Conservation (phyloP, 2,888 invertebrate genomes). For the Diploptera punctata region DNA sequence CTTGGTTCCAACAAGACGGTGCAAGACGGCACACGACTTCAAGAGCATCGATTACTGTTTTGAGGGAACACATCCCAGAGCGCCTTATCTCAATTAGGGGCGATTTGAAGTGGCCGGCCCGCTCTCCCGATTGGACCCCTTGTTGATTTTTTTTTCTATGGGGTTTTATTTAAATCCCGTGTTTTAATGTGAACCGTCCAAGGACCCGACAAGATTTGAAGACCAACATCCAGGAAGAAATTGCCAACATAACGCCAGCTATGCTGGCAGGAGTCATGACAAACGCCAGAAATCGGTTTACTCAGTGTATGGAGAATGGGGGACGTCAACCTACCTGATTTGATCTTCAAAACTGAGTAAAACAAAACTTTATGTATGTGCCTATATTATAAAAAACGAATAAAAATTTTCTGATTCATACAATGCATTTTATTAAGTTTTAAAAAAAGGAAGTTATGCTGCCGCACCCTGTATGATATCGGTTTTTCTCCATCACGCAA, state of each 20-base stretch:
- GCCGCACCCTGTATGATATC: too few species aligned
- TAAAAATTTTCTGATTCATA: too few species aligned
- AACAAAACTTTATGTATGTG: too few species aligned
- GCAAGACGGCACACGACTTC: slow-evolving; percentile 39
- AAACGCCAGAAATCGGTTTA: slow-evolving; percentile 43
- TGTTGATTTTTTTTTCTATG: slow-evolving; percentile 33
- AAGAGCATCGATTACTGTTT: slow-evolving; percentile 27
- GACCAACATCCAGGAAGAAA: slow-evolving; percentile 45
- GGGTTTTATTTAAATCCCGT: slow-evolving; percentile 43
- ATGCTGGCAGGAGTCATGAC: slow-evolving; percentile 43
- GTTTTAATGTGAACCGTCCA: slow-evolving; percentile 44
- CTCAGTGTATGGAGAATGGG: too few species aligned
- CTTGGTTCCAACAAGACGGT: slow-evolving; percentile 38
- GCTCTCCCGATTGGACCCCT: slow-evolving; percentile 36
- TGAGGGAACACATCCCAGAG: slow-evolving; percentile 26
- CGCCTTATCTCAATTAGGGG: slow-evolving; percentile 35
- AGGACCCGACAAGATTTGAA: slow-evolving; percentile 45
- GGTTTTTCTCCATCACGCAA: too few species aligned
- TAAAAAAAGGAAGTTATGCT: too few species aligned
- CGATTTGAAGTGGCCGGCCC: too few species aligned
- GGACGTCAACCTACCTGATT: too few species aligned
- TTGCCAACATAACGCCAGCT: slow-evolving; percentile 41
- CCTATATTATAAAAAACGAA: too few species aligned
- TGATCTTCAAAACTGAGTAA: too few species aligned
- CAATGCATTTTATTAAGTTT: too few species aligned